Percentiles rank a stretch among this genome's conserved stretches.
These are phyloP conservation scores for Lymantria dispar DNA, from an alignment of 2,888 invertebrate species.

Conservation along the genomic window DNA sequence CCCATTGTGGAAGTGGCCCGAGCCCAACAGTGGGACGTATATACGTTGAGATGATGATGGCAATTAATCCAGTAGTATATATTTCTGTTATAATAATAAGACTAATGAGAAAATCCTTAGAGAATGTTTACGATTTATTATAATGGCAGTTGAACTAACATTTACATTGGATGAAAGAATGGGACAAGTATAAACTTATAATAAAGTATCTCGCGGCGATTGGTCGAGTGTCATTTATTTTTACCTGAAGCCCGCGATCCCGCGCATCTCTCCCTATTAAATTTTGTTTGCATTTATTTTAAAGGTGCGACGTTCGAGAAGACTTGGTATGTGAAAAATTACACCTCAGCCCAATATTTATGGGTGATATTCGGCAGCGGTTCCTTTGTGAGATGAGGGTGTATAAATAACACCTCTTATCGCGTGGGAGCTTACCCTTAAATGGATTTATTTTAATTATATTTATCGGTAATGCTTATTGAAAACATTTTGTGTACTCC, in stretches of 20 bases:
- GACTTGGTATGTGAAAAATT: slow-evolving; percentile 83
- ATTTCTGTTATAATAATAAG: slow-evolving; percentile 10
- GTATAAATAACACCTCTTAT: slow-evolving; percentile 82
- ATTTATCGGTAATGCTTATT: slow-evolving; percentile 66
- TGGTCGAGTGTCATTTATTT: slow-evolving; percentile 77
- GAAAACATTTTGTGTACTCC: slow-evolving; percentile 34
- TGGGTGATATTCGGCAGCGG: slow-evolving; percentile 83
- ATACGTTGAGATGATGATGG: no score
- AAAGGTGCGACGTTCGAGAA: slow-evolving; percentile 81
- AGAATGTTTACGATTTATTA: slow-evolving; percentile 13
- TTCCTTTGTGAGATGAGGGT: slow-evolving; percentile 80
- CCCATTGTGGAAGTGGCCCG: no score
- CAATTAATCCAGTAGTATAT: neutral
- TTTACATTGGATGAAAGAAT: slow-evolving; percentile 28
- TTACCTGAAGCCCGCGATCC: slow-evolving; percentile 77
- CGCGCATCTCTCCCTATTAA: slow-evolving; percentile 83
- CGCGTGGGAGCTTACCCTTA: slow-evolving; percentile 81
- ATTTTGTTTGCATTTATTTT: slow-evolving; percentile 83
- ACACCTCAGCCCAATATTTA: slow-evolving; percentile 83
- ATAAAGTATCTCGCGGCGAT: slow-evolving; percentile 70
- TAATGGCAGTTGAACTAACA: slow-evolving; percentile 19
- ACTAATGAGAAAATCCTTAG: slow-evolving; percentile 9
- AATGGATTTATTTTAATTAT: slow-evolving; percentile 81
- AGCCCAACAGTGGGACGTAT: no score
- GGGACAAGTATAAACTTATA: slow-evolving; percentile 43